These are phyloP conservation scores for Plotosus lineatus DNA, from an alignment of 2,113 vertebrate species.

Conservation along the genomic window DNA sequence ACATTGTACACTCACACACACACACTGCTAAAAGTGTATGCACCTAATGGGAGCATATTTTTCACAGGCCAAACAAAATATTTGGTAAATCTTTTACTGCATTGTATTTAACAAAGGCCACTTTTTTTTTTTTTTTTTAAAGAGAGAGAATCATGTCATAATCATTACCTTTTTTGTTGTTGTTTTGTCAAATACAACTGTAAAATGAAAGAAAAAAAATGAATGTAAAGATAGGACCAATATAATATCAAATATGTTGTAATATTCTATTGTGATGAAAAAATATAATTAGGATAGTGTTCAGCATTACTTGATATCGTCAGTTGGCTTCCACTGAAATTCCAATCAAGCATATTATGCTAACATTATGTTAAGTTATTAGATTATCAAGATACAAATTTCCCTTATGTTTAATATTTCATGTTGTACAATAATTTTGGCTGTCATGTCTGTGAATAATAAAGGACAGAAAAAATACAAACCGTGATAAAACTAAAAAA, in stretches of 20 bases:
- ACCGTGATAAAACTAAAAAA: background rate
- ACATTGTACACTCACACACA: background rate
- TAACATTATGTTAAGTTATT: conserved; percentile 9
- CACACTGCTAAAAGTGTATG: conserved; percentile 2
- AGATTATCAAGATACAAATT: background rate
- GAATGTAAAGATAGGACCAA: background rate
- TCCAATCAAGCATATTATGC: background rate
- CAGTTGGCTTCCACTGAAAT: background rate
- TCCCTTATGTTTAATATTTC: background rate
- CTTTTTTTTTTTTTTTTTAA: background rate
- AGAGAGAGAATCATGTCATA: background rate
- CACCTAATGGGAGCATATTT: background rate
- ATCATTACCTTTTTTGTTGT: background rate
- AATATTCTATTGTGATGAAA: background rate
- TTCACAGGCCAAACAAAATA: background rate
- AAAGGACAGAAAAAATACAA: background rate
- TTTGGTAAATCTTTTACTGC: background rate
- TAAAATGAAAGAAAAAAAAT: background rate
- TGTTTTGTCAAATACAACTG: background rate
- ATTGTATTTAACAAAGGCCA: background rate
- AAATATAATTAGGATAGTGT: background rate
- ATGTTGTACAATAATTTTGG: conserved; percentile 13
- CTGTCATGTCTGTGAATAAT: background rate
- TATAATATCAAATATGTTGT: background rate
- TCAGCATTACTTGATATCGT: background rate